These are phyloP conservation scores for Recurvirostra avosetta DNA, from an alignment of 2,113 vertebrate genomes.

Conservation along the genomic window DNA sequence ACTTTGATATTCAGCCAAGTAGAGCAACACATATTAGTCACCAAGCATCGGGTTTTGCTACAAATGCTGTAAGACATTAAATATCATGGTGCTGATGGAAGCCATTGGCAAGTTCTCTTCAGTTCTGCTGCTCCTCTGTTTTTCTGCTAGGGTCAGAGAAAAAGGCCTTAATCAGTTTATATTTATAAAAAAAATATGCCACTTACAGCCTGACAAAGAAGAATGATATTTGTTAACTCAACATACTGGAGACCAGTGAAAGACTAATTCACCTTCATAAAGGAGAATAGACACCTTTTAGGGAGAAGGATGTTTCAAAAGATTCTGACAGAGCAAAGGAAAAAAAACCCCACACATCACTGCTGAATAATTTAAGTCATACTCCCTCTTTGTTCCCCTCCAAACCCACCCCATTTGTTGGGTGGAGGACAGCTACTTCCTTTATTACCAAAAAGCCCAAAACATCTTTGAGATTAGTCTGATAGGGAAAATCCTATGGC, in stretches of 20 bases:
- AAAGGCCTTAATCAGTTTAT: not conserved
- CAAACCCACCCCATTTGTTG: not conserved
- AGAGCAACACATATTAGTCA: not conserved
- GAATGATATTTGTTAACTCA: not conserved
- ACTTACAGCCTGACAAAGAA: not conserved
- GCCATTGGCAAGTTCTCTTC: not conserved
- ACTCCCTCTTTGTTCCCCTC: not conserved
- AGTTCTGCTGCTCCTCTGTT: not conserved
- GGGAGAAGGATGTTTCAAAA: not conserved
- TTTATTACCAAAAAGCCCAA: not conserved
- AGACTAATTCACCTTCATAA: not conserved
- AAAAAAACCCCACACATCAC: not conserved
- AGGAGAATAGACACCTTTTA: not conserved
- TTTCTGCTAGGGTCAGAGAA: not conserved
- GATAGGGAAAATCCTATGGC: not conserved
- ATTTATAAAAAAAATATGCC: not conserved
- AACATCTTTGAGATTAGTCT: not conserved
- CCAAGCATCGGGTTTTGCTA: not conserved
- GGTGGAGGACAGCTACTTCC: constrained; percentile 25
- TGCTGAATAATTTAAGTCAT: not conserved
- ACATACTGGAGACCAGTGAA: not conserved
- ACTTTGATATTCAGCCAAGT: not conserved
- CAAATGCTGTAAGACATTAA: not conserved
- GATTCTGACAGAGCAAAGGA: not conserved
- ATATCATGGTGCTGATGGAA: not conserved